These are phyloP conservation scores for Oscheius onirici DNA, from an alignment of 2,888 invertebrate genomes.

Conservation along the genomic window DNA sequence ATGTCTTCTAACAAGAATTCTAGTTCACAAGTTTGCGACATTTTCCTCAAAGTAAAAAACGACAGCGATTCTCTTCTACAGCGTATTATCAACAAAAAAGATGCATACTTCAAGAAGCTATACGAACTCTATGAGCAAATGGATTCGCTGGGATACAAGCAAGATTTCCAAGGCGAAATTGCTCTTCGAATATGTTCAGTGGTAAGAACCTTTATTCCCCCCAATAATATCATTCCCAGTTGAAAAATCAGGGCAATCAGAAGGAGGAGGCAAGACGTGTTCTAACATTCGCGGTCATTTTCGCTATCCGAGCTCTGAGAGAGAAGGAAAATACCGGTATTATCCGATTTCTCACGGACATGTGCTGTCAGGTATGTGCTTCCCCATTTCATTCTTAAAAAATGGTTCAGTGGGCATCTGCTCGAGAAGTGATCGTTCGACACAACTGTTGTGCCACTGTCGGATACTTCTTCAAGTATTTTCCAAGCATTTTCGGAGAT, in stretches of 20 bases:
- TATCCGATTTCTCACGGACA: not conserved
- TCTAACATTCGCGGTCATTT: not conserved
- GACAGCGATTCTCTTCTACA: not conserved
- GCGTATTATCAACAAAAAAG: not conserved
- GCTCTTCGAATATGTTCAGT: not conserved
- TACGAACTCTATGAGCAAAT: not conserved
- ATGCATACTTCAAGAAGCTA: not conserved
- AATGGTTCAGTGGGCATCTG: not conserved
- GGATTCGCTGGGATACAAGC: not conserved
- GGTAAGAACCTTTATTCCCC: not conserved
- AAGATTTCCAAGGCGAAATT: not conserved
- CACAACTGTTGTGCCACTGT: not conserved
- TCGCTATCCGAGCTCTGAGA: not conserved
- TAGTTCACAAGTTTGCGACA: not conserved
- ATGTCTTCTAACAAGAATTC: not conserved
- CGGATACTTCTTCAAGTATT: not conserved
- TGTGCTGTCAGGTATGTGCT: not conserved
- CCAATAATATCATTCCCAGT: not conserved
- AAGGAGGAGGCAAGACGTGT: not conserved
- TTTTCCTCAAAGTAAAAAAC: not conserved
- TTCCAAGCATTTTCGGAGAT: not conserved
- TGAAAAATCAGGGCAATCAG: not conserved
- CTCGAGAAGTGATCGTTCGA: not conserved
- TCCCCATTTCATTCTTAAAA: not conserved
- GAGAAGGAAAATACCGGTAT: not conserved